Conservation (phyloP, 2,888 invertebrate species). For the Sympetrum striolatum region DNA sequence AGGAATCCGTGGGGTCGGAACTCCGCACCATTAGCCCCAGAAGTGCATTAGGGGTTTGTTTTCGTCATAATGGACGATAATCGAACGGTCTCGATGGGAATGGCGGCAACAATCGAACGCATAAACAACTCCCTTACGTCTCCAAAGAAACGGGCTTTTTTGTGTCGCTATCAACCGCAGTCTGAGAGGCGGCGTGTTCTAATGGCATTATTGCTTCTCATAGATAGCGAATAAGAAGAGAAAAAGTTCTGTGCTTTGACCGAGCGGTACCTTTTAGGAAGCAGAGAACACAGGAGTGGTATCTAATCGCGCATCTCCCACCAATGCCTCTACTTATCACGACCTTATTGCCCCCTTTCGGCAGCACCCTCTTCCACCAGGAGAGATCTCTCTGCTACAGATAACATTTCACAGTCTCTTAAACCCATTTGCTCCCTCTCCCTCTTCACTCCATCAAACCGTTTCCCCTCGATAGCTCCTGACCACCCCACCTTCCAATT, state of each 20-base stretch:
- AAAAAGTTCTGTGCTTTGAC: neutral
- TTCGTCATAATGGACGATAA: neutral
- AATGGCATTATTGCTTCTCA: neutral
- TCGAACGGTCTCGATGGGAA: neutral
- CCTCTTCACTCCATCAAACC: neutral
- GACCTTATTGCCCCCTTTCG: neutral
- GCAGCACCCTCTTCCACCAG: too few relatives aligned
- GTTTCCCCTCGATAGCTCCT: neutral
- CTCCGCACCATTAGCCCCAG: neutral
- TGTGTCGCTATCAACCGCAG: neutral
- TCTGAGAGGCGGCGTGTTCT: neutral
- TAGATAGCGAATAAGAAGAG: neutral
- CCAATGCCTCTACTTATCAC: neutral
- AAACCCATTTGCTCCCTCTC: neutral
- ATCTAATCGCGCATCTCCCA: neutral
- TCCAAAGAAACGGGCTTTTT: neutral
- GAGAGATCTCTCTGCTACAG: neutral
- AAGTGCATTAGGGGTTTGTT: neutral
- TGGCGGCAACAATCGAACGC: neutral
- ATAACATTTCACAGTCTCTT: neutral
- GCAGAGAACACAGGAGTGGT: neutral
- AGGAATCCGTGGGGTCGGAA: too few relatives aligned
- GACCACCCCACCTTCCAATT: neutral
- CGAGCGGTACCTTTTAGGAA: slow-evolving; percentile 2
- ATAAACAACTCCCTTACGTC: slow-evolving; percentile 3